Percentiles rank a stretch among this genome's conserved stretches.
Evolutionary conservation across 2,797 vertebrate species (phyloP).

Genomic region (Pangasius macronema): DNA sequence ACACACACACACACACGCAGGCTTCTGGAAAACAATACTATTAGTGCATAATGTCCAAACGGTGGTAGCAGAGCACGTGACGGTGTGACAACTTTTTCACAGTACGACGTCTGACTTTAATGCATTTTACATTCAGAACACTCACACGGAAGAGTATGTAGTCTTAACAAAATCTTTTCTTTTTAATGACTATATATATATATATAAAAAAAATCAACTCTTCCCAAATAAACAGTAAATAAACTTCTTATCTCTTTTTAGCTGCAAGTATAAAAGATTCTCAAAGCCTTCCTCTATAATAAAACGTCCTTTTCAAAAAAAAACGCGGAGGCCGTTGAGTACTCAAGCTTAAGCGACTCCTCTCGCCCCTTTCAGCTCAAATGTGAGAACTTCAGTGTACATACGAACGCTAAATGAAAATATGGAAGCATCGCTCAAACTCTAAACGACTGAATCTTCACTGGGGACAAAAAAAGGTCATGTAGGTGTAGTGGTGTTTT

Average conservation of each 20-base stretch:
- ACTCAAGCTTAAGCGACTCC: slow-evolving; percentile 22
- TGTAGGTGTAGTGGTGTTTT: background rate
- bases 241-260: slow-evolving; percentile 1
- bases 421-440: background rate
- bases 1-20: background rate
- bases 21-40: slow-evolving; percentile 35
- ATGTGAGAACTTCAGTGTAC: background rate
- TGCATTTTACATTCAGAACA: slow-evolving; percentile 52
- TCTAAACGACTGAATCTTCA: background rate
- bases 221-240: slow-evolving; percentile 26
- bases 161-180: background rate
- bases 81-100: slow-evolving; percentile 39
- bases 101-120: slow-evolving; percentile 43
- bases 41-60: slow-evolving; percentile 39
- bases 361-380: background rate
- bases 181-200: background rate
- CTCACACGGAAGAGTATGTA: slow-evolving; percentile 12
- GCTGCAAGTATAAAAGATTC: slow-evolving; percentile 39
- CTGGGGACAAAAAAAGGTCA: background rate
- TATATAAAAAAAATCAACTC: background rate
- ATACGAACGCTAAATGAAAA: background rate
- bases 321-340: background rate
- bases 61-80: background rate
- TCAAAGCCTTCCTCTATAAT: slow-evolving; percentile 1
- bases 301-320: slow-evolving; percentile 37